phyloP scores from a whole-genome alignment of 2,113 vertebrate genomes.

The Micromys minutus region DNA sequence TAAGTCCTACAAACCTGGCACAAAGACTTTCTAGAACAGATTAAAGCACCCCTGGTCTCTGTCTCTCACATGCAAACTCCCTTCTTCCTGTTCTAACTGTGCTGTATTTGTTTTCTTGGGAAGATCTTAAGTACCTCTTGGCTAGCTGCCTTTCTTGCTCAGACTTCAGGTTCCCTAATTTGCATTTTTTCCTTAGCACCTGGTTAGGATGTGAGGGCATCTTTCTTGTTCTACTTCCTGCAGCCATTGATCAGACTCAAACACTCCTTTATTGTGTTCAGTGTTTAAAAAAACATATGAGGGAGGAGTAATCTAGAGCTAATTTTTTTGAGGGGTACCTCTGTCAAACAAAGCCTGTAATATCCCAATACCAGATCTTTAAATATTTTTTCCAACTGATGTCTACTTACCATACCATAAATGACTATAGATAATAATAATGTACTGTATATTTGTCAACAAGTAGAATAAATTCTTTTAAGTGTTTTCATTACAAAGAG shows the following conservation, averaged over 20 bases:
- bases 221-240: background rate
- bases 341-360: slow-evolving; percentile 11
- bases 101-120: background rate
- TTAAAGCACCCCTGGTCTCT: background rate
- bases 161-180: background rate
- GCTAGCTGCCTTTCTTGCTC: background rate
- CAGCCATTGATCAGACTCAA: background rate
- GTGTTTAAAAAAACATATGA: background rate
- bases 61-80: background rate
- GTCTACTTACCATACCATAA: background rate
- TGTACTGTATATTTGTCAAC: background rate
- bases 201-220: background rate
- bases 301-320: background rate
- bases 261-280: background rate
- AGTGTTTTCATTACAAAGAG: background rate
- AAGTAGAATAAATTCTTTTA: background rate
- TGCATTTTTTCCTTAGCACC: background rate
- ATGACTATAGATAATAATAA: background rate
- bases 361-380: background rate
- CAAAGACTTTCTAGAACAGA: background rate
- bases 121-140: background rate
- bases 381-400: slow-evolving; percentile 6
- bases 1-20: background rate
- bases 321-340: background rate
- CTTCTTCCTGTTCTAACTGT: background rate